Conservation (phyloP, 1,140 invertebrate species). For the Drosophila bifasciata region DNA sequence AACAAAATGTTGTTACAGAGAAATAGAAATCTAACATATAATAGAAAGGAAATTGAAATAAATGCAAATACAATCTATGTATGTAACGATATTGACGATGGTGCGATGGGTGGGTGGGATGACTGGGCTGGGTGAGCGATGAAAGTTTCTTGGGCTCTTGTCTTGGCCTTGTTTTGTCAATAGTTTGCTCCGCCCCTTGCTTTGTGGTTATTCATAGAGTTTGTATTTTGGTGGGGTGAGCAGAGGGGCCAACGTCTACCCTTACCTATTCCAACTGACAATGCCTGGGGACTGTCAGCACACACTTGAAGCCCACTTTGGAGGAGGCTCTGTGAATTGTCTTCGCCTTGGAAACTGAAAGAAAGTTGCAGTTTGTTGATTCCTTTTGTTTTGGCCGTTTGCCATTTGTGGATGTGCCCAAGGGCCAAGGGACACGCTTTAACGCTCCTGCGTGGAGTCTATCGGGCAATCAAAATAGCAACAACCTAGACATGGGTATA, state of each 20-base stretch:
- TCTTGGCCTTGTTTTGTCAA: slow-evolving; percentile 62
- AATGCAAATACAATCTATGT: neutral
- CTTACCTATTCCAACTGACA: slow-evolving; percentile 52
- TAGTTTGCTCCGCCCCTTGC: slow-evolving; percentile 32
- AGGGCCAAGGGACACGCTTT: slow-evolving; percentile 46
- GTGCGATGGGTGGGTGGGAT: no score
- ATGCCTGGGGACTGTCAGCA: slow-evolving; percentile 56
- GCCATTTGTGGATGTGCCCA: slow-evolving; percentile 17
- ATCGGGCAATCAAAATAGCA: slow-evolving; percentile 43
- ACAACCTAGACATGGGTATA: slow-evolving; percentile 47
- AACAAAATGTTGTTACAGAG: slow-evolving; percentile 34
- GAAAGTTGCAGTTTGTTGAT: slow-evolving; percentile 64
- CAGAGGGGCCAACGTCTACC: neutral
- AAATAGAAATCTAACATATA: slow-evolving; percentile 48
- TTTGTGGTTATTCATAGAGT: neutral
- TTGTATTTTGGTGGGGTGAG: no score
- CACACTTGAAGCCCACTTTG: slow-evolving; percentile 17
- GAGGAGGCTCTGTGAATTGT: neutral
- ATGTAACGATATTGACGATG: no score
- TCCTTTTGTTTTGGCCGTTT: slow-evolving; percentile 38
- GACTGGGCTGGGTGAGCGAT: no score
- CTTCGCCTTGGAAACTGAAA: slow-evolving; percentile 75
- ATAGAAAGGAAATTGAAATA: slow-evolving; percentile 29
- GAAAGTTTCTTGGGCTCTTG: no score
- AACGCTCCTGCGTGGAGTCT: slow-evolving; percentile 49